phyloP scores from a whole-genome alignment of 2,797 vertebrate species.

The Oreochromis grahami region DNA sequence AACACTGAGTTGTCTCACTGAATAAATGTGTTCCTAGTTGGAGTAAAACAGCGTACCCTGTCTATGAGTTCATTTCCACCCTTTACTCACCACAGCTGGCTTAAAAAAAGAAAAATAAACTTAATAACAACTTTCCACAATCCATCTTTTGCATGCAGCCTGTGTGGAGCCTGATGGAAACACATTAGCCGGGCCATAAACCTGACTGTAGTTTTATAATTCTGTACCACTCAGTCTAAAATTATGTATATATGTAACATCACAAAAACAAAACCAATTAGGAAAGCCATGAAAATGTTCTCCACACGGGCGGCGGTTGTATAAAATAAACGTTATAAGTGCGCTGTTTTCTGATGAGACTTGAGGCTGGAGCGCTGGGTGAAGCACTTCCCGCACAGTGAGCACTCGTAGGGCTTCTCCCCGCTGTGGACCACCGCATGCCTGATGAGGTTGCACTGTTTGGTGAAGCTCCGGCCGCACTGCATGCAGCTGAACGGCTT shows the following conservation, averaged over 20 bases:
- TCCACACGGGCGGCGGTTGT: not conserved
- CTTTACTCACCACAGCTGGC: not conserved
- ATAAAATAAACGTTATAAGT: not conserved
- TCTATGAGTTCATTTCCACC: not conserved
- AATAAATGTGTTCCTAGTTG: not conserved
- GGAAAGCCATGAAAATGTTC: not conserved
- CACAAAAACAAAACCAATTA: not conserved
- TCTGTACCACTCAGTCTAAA: not conserved
- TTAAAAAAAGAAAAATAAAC: not conserved
- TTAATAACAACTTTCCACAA: not conserved
- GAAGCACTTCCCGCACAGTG: constrained; percentile 69
- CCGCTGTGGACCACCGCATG: constrained; percentile 74
- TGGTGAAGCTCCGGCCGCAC: constrained; percentile 71
- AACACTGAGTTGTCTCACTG: not conserved
- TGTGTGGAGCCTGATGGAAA: not conserved
- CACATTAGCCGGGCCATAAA: not conserved
- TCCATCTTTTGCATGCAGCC: not conserved
- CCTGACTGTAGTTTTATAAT: not conserved
- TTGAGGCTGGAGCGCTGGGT: constrained; percentile 72
- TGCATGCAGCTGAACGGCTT: constrained; percentile 68
- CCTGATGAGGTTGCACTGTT: constrained; percentile 71
- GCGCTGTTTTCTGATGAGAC: constrained; percentile 67
- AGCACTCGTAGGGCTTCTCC: constrained; percentile 66
- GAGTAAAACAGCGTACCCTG: not conserved
- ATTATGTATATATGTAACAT: not conserved